Percentiles rank a stretch among this genome's conserved stretches.
phyloP scores from a whole-genome alignment of 2,888 invertebrate species.

The Artemia sp. region DNA sequence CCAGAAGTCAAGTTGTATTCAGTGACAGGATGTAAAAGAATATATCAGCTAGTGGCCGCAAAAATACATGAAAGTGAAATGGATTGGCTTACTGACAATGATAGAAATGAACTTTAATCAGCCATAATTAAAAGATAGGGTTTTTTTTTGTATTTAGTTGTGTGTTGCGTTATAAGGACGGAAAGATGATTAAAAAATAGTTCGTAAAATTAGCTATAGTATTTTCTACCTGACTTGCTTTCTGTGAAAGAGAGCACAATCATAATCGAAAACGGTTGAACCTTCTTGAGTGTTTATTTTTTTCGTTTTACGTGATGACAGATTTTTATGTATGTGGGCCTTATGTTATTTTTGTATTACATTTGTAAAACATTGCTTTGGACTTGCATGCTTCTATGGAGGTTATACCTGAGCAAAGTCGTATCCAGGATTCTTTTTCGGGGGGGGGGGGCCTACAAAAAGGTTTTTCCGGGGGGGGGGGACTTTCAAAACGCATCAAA shows the following conservation, averaged over 20 bases:
- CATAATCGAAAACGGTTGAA: background rate
- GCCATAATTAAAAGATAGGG: too few relatives aligned
- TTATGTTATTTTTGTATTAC: too few relatives aligned
- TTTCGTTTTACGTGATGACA: too few relatives aligned
- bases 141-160: background rate
- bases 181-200: background rate
- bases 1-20: slow-evolving; percentile 55
- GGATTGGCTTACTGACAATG: slow-evolving; percentile 55
- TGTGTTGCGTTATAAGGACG: background rate
- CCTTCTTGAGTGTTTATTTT: too few relatives aligned
- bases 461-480: too few relatives aligned
- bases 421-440: too few relatives aligned
- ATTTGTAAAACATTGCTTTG: too few relatives aligned
- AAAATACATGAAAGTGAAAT: slow-evolving; percentile 71
- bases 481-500: too few relatives aligned
- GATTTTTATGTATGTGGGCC: too few relatives aligned
- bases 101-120: slow-evolving; percentile 16
- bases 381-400: too few relatives aligned
- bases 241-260: background rate
- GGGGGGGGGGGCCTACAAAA: too few relatives aligned
- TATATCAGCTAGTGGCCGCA: slow-evolving; percentile 51
- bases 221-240: background rate
- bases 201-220: background rate
- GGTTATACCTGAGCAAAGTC: too few relatives aligned
- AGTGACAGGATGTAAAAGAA: slow-evolving; percentile 72